Conservation (phyloP, 1,140 invertebrate species). For the Lordiphosa clarofinis region DNA sequence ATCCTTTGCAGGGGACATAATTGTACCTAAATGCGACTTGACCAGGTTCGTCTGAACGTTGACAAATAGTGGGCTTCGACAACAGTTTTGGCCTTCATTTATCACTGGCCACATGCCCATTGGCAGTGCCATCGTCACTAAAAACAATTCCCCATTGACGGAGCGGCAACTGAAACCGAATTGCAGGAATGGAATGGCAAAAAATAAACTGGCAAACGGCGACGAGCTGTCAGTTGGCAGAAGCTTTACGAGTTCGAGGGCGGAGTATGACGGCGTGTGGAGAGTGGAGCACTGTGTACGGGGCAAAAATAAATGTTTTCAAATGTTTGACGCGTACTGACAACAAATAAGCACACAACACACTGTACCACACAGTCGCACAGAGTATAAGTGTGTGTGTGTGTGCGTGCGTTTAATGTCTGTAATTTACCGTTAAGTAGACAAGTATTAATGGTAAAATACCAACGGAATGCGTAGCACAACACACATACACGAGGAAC, state of each 20-base stretch:
- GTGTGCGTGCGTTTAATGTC: constrained; percentile 74
- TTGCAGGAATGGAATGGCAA: constrained; percentile 24
- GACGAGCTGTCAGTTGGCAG: constrained; percentile 52
- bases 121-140: too few species aligned
- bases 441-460: constrained; percentile 79
- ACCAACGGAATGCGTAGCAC: constrained; percentile 76
- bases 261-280: not conserved
- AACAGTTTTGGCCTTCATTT: too few species aligned
- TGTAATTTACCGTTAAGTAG: constrained; percentile 79
- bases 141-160: too few species aligned
- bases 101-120: too few species aligned
- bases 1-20: too few species aligned
- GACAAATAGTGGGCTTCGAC: too few species aligned
- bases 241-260: constrained; percentile 43
- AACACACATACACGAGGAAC: constrained; percentile 49
- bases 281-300: constrained; percentile 57
- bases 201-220: constrained; percentile 39
- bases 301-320: constrained; percentile 76
- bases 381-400: constrained; percentile 25
- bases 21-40: too few species aligned
- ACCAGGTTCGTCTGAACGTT: too few species aligned
- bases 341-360: constrained; percentile 65
- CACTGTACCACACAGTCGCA: constrained; percentile 21
- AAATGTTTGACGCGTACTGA: constrained; percentile 76
- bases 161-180: constrained; percentile 9